A percentile compares a stretch with the other conserved stretches of the same genome.
These are phyloP conservation scores for Romanogobio albipinnatus DNA, from an alignment of 2,113 vertebrate genomes.

Conservation along the genomic window DNA sequence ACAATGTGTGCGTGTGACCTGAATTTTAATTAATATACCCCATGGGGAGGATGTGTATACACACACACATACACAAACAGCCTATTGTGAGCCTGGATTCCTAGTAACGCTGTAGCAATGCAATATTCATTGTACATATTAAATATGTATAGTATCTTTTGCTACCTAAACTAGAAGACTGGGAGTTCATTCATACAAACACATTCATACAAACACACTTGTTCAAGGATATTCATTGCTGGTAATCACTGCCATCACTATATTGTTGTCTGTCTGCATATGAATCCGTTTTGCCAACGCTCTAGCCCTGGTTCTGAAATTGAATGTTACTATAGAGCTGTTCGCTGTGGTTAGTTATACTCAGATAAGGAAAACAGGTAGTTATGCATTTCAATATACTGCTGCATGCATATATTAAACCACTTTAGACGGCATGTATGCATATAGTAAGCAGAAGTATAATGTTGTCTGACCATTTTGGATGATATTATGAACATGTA, in stretches of 20 bases:
- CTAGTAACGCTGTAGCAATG: constrained; percentile 26
- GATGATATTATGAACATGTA: too few species aligned
- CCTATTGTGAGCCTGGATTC: background rate
- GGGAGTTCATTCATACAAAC: constrained; percentile 31
- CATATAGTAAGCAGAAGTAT: background rate
- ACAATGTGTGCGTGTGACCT: background rate
- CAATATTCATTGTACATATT: constrained; percentile 34
- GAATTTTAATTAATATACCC: constrained; percentile 7
- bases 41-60: background rate
- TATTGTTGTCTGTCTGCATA: constrained; percentile 1
- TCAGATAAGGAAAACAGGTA: background rate
- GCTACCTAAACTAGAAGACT: constrained; percentile 24
- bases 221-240: constrained; percentile 13
- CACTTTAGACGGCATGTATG: background rate
- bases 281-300: background rate
- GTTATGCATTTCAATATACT: background rate
- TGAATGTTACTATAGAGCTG: background rate
- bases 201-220: constrained; percentile 27
- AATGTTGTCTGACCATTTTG: background rate
- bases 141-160: constrained; percentile 40
- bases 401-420: background rate
- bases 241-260: constrained; percentile 21
- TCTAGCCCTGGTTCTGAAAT: background rate
- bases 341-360: background rate
- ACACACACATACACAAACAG: background rate